Evolutionary conservation across 2,888 invertebrate genomes (phyloP), one percentile per base, ranked within the genome.

Genomic region (Xylophagus ater): DNA sequence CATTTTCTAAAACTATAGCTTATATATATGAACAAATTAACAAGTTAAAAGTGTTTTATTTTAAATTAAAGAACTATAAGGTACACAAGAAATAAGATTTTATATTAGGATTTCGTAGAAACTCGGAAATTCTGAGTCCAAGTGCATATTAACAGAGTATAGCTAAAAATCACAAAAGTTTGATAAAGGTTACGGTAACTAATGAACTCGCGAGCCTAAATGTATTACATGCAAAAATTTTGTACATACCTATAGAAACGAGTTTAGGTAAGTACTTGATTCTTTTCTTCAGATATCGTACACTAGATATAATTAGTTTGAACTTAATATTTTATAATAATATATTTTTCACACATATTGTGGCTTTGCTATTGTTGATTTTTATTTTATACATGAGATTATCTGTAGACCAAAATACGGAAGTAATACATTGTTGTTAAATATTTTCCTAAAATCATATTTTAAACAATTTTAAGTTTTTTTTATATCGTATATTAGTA

Each of bases 151-250:
- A 44, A 37, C 41, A 20, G 38, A 21, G 41, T 23, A 29, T 25
- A 37, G 41, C 41, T 41, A 44, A 44, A 44, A 44, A 44, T 44
- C 44, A 25, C 44, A 44, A 41, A 41, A 41, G 35, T 40, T 43
- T 34, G 40, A 43, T 43, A 43, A 40, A 35, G 17, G 40, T 40
- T 43, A 31, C 23, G 40, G 43, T 40, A 40, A 43, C 33, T 37
- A 40, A 34, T 33, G 33, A 19, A 30, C 20, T 19, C 18, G 26
- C 9, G 18, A 26, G 29, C 32, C 37, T 28, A 42, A 34, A 34
- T 25, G 25, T 9, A 26, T 26, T 25, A 34, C 34, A 20, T 34
- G 34, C 14, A 12, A 25, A 26, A 23, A 15, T 26, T 24, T 30
- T 30, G 30, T 17, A 14, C 30, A 6, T 28, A 13, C 28, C 28